Evolutionary conservation across 2,888 invertebrate species (phyloP).

Genomic region (Falcaria lacertinaria): DNA sequence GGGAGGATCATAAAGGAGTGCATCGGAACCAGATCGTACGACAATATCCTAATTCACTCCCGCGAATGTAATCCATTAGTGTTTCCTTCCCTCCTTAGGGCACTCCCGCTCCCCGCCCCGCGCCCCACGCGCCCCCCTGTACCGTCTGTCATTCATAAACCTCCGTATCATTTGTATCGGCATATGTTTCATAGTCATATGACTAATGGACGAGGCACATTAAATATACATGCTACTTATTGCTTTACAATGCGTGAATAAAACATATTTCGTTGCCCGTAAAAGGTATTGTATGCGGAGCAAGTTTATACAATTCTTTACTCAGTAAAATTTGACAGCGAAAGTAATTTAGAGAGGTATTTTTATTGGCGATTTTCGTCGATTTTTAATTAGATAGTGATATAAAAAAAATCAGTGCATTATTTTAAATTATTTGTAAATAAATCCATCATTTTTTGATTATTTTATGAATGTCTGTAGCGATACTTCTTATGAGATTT

Average conservation of each 20-base stretch:
- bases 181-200: slow-evolving; percentile 79
- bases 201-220: slow-evolving; percentile 73
- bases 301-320: too few relatives aligned
- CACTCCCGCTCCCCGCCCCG: slow-evolving; percentile 19
- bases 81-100: slow-evolving; percentile 38
- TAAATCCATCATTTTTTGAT: too few relatives aligned
- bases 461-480: too few relatives aligned
- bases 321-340: too few relatives aligned
- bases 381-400: too few relatives aligned
- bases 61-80: slow-evolving; percentile 79
- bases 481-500: too few relatives aligned
- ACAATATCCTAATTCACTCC: slow-evolving; percentile 80
- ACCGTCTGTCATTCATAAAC: slow-evolving; percentile 76
- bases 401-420: too few relatives aligned
- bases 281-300: too few relatives aligned
- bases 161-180: slow-evolving; percentile 79
- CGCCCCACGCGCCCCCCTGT: slow-evolving; percentile 24
- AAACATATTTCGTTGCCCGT: slow-evolving; percentile 1
- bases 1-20: slow-evolving; percentile 64
- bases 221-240: slow-evolving; percentile 59
- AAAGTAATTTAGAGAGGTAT: too few relatives aligned
- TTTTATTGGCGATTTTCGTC: too few relatives aligned
- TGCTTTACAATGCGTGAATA: slow-evolving; percentile 41
- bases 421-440: too few relatives aligned
- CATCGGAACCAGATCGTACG: slow-evolving; percentile 74